Percentiles rank a stretch among this genome's conserved stretches.
phyloP scores from a whole-genome alignment of 2,888 invertebrate genomes.

The Dicranocentrus wangi region DNA sequence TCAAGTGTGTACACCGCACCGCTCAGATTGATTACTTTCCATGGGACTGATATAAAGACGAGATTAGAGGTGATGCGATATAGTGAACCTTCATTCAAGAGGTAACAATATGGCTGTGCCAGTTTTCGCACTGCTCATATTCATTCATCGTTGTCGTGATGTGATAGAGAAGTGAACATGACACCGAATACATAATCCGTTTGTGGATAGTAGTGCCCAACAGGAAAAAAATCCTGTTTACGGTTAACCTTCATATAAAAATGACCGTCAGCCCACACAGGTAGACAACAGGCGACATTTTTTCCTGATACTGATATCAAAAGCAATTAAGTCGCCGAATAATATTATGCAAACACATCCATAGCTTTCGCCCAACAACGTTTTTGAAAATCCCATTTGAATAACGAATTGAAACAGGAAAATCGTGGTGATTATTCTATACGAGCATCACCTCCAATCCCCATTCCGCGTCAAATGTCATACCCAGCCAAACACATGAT shows the following conservation, averaged over 20 bases:
- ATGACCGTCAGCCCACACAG: slow-evolving; percentile 48
- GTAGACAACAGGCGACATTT: slow-evolving; percentile 17
- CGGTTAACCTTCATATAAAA: slow-evolving; percentile 19
- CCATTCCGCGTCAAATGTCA: background rate
- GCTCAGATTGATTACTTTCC: slow-evolving; percentile 27
- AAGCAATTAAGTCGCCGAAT: slow-evolving; percentile 24
- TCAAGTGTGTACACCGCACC: background rate
- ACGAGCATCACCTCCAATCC: background rate
- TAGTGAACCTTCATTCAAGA: too few species aligned
- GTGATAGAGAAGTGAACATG: slow-evolving; percentile 3
- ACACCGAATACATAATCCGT: background rate
- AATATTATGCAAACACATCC: background rate
- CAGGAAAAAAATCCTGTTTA: slow-evolving; percentile 50
- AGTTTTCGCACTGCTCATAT: slow-evolving; percentile 13
- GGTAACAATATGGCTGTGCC: slow-evolving; percentile 7
- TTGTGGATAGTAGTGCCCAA: background rate
- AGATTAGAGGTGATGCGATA: slow-evolving; percentile 13
- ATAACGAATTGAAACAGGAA: slow-evolving; percentile 14
- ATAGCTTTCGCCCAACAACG: background rate
- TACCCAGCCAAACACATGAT: too few species aligned
- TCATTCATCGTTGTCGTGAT: slow-evolving; percentile 28
- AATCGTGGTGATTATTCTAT: slow-evolving; percentile 6
- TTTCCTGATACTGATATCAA: slow-evolving; percentile 35
- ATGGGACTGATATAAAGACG: slow-evolving; percentile 25
- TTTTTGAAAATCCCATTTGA: slow-evolving; percentile 11